Base-by-base conservation (phyloP, 2,797 vertebrate species). In the Peromyscus eremicus region DNA sequence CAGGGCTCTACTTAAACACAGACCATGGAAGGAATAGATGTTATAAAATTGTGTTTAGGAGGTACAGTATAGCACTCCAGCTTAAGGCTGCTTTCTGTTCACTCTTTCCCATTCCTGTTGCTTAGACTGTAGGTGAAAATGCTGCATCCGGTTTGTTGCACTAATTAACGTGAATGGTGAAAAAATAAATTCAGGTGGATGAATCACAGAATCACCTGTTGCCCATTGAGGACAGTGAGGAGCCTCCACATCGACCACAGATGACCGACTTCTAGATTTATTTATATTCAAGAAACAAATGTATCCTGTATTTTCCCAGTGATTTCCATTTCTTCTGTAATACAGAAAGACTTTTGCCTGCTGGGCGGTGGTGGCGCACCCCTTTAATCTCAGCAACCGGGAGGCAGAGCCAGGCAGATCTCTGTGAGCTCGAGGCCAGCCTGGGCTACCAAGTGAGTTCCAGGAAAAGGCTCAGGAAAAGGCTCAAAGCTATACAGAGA, bases 11-110 rank as follows among this genome's bases (percentile, higher is more conserved):
- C 60, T 34, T 84, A 37, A 40, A 49, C 25, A 34, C 13, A 76
- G 21, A 57, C 37, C 62, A 2, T 79, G 37, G 25, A 21, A 55
- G 27, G 62, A 64, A 94, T 7, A 32, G 0, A 13, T 64, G 79
- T 40, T 40, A 71, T 73, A 32, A 60, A 46, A 71, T 8, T 9
- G 2, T 64, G 12, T 40, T 25, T 34, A 52, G 17, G 11, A 21
- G 2, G 5, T 76, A 9, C 0, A 1, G 4, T 16, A 29, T 16
- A 62, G 0, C 34, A 40, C 34, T 37, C 5, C 14, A 46, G 57
- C 37, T 90, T 70, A 75, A 37, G 4, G 13, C 21, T 95, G 29
- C 12, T 76, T 82, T 90, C 27, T 88, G 23, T n/a, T 46, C 6
- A 27, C 40, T 43, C 12, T 17, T 55, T 76, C 29, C 76, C 57